These are phyloP conservation scores for Antheraea mylitta DNA, from an alignment of 1,140 invertebrate genomes.

Conservation along the genomic window DNA sequence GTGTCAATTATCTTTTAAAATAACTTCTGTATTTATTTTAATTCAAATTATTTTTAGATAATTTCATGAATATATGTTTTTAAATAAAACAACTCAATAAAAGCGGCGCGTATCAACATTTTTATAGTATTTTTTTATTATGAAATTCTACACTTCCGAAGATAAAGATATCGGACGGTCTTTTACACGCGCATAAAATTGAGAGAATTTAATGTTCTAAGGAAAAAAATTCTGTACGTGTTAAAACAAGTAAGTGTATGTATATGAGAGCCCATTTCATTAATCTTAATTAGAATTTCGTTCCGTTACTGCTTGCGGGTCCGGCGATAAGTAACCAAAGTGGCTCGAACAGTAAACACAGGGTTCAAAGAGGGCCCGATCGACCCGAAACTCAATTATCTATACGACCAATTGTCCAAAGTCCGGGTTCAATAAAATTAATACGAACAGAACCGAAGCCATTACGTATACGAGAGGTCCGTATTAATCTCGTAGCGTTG, in stretches of 20 bases:
- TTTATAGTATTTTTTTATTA: constrained; percentile 20
- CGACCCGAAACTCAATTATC: constrained; percentile 51
- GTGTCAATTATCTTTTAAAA: too few relatives aligned
- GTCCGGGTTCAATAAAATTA: constrained; percentile 56
- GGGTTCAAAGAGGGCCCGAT: constrained; percentile 37
- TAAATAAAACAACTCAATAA: constrained; percentile 11
- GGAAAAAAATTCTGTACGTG: constrained; percentile 1
- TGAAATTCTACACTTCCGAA: constrained; percentile 19
- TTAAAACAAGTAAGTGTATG: constrained; percentile 6
- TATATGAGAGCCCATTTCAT: constrained; percentile 24
- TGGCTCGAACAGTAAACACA: constrained; percentile 50
- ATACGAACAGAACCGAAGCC: constrained; percentile 64
- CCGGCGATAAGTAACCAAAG: constrained; percentile 38
- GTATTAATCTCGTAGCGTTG: constrained; percentile 74
- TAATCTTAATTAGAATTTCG: constrained; percentile 47
- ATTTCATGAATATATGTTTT: neutral
- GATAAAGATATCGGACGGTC: constrained; percentile 12
- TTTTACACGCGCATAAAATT: constrained; percentile 11
- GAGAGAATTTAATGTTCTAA: neutral
- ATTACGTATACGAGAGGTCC: constrained; percentile 57
- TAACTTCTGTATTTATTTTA: too few relatives aligned
- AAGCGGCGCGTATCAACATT: constrained; percentile 13
- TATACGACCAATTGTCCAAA: constrained; percentile 49
- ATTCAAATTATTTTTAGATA: too few relatives aligned
- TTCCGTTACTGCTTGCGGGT: constrained; percentile 18